phyloP scores from a whole-genome alignment of 2,888 invertebrate species.

The Drosophila incognita region DNA sequence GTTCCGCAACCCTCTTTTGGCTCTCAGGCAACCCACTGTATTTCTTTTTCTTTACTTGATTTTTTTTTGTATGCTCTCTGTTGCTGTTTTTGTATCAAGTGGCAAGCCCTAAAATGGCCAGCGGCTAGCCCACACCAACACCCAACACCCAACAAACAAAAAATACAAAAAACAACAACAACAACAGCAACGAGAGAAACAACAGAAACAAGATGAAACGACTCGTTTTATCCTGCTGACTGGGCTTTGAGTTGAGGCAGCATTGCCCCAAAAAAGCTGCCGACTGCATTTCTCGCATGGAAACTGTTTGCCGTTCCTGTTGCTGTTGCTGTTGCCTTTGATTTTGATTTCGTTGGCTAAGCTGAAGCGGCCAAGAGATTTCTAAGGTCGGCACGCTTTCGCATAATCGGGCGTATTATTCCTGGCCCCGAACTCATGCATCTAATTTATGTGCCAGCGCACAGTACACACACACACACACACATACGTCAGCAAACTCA shows the following conservation, averaged over 20 bases:
- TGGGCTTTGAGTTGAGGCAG: conserved; percentile 53
- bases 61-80: background rate
- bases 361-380: conserved; percentile 35
- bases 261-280: conserved; percentile 18
- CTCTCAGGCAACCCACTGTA: conserved; percentile 3
- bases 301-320: conserved; percentile 2
- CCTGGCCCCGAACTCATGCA: conserved; percentile 33
- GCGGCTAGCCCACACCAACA: conserved; percentile 45
- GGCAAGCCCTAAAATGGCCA: conserved; percentile 67
- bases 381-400: conserved; percentile 48
- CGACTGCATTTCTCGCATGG: conserved; percentile 48
- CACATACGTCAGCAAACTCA: conserved; percentile 6
- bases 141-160: conserved; percentile 16
- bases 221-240: conserved; percentile 73
- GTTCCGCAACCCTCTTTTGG: background rate
- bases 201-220: conserved; percentile 61
- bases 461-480: conserved; percentile 20
- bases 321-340: conserved; percentile 29
- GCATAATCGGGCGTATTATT: conserved; percentile 66
- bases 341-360: conserved; percentile 38
- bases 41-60: conserved; percentile 11
- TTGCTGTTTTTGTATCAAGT: conserved; percentile 56
- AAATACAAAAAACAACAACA: conserved; percentile 27
- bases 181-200: conserved; percentile 18
- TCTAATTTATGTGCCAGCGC: conserved; percentile 42